A percentile compares a stretch with the other conserved stretches of the same genome.
Conservation (phyloP, 2,888 invertebrate species). For the Branchipolynoe longqiensis region DNA sequence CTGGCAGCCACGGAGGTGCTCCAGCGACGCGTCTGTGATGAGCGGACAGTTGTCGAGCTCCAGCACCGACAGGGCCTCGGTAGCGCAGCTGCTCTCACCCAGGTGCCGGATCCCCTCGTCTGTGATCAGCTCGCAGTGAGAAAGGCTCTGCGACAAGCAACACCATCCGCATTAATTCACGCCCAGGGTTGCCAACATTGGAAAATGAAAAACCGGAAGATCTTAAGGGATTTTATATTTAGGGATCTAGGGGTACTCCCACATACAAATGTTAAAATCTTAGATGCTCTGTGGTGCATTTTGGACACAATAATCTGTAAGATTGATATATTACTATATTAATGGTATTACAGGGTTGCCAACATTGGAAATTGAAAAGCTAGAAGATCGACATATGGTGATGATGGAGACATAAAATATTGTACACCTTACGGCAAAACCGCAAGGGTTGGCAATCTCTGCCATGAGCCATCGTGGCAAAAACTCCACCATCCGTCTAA, state of each 20-base stretch:
- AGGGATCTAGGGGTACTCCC: slow-evolving; percentile 62
- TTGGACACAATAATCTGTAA: no score
- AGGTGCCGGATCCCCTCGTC: slow-evolving; percentile 98
- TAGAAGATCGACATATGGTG: no score
- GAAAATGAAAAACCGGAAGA: no score
- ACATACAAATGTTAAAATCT: neutral
- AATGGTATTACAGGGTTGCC: no score
- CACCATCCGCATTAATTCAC: neutral
- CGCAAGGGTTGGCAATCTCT: no score
- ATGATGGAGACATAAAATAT: no score
- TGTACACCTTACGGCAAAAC: no score
- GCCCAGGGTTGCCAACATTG: no score
- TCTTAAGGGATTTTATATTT: neutral
- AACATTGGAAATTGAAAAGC: no score
- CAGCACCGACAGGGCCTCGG: slow-evolving; percentile 88
- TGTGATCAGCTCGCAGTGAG: slow-evolving; percentile 98
- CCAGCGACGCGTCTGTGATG: slow-evolving; percentile 97
- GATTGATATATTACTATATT: no score
- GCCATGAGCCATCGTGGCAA: no score
- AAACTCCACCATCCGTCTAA: no score
- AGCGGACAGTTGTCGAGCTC: slow-evolving; percentile 99
- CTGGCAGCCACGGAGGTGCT: slow-evolving; percentile 96
- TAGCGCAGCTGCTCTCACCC: slow-evolving; percentile 95
- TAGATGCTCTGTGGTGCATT: neutral
- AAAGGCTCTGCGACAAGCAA: slow-evolving; percentile 89